phyloP scores from a whole-genome alignment of 2,797 vertebrate species.

The Oreonectes daqikongensis region DNA sequence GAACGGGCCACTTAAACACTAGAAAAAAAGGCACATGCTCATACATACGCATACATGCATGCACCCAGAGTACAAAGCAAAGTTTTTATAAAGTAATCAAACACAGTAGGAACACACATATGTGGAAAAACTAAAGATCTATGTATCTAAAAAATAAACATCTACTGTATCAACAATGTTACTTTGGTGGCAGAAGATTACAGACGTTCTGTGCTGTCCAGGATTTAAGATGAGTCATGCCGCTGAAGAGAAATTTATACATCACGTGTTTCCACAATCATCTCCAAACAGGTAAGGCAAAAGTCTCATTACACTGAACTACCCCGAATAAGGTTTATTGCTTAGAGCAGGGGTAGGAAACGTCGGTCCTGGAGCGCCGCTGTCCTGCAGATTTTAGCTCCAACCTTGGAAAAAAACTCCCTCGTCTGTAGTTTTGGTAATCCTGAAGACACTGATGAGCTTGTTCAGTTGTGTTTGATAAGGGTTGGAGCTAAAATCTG shows the following conservation, averaged over 20 bases:
- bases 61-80: background rate
- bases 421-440: too few species aligned
- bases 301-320: background rate
- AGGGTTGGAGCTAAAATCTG: too few species aligned
- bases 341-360: too few species aligned
- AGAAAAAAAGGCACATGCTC: background rate
- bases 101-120: background rate
- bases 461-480: too few species aligned
- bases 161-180: background rate
- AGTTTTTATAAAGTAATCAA: background rate
- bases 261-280: background rate
- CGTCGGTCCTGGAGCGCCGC: too few species aligned
- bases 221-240: slow-evolving; percentile 14
- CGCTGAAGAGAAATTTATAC: background rate
- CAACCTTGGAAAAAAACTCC: too few species aligned
- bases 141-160: background rate
- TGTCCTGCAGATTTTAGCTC: too few species aligned
- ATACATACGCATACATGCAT: slow-evolving; percentile 20
- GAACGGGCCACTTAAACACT: slow-evolving; percentile 8
- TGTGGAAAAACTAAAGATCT: background rate
- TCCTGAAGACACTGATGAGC: too few species aligned
- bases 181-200: slow-evolving; percentile 1
- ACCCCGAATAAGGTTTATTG: too few species aligned
- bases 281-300: slow-evolving; percentile 22
- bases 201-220: background rate